These are phyloP conservation scores for Hymenopus coronatus DNA, from an alignment of 2,888 invertebrate genomes.

Conservation along the genomic window DNA sequence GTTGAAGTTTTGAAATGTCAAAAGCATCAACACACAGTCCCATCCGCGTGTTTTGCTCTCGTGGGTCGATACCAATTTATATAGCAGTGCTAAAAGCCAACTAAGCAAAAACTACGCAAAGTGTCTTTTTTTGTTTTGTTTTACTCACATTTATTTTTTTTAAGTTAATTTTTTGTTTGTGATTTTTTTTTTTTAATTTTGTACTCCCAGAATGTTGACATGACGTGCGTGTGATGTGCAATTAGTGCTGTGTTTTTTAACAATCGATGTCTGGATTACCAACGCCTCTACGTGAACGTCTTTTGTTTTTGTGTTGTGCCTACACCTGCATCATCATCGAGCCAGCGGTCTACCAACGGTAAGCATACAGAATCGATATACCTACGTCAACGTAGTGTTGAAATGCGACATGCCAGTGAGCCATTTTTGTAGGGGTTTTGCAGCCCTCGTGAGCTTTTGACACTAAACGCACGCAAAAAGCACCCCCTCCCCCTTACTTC, in stretches of 20 bases:
- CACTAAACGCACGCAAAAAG: too few relatives aligned
- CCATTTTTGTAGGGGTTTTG: too few relatives aligned
- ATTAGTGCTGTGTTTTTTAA: not conserved
- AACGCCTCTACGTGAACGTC: not conserved
- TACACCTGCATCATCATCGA: not conserved
- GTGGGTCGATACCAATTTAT: not conserved
- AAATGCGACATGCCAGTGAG: too few relatives aligned
- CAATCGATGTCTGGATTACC: not conserved
- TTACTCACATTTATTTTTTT: not conserved
- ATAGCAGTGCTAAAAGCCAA: not conserved
- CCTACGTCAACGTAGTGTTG: not conserved
- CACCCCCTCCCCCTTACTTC: too few relatives aligned
- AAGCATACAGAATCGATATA: not conserved
- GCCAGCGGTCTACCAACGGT: not conserved
- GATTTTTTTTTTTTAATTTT: not conserved
- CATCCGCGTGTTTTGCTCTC: not conserved
- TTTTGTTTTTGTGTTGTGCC: not conserved
- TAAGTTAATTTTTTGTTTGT: not conserved
- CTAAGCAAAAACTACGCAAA: not conserved
- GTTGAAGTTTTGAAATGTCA: too few relatives aligned
- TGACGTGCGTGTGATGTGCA: not conserved
- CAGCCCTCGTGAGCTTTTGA: too few relatives aligned
- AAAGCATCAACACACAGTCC: too few relatives aligned
- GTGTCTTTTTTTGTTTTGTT: not conserved
- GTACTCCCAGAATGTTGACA: not conserved